Evolutionary conservation across 2,797 vertebrate species (phyloP).

Genomic region (Adelosebastes latens): DNA sequence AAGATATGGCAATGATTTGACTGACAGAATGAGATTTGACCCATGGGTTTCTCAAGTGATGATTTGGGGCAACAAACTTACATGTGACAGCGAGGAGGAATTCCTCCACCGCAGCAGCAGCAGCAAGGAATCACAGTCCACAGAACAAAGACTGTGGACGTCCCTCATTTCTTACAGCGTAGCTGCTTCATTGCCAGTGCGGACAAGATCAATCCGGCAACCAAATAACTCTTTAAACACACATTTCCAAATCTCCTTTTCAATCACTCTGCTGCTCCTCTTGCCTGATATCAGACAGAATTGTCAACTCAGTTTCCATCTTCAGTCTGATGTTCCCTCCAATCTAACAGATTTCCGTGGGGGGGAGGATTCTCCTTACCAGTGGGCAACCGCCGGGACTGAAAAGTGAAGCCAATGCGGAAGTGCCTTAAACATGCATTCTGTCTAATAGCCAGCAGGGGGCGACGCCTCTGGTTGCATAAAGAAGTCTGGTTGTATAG

Average conservation of each 20-base stretch:
- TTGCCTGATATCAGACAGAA: no score
- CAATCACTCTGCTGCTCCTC: not conserved
- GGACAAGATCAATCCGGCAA: not conserved
- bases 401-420: no score
- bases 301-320: not conserved
- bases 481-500: no score
- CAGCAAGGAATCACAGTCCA: not conserved
- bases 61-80: not conserved
- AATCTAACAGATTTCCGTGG: no score
- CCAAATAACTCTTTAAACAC: not conserved
- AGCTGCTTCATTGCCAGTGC: not conserved
- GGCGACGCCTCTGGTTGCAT: no score
- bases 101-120: not conserved
- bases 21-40: not conserved
- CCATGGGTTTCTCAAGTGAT: not conserved
- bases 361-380: no score
- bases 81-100: not conserved
- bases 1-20: not conserved
- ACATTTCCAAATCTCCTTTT: constrained; percentile 10
- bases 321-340: not conserved
- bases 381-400: no score
- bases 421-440: no score
- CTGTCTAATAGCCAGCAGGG: no score
- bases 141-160: not conserved
- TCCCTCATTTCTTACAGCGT: not conserved